phyloP scores from a whole-genome alignment of 2,888 invertebrate species.

The Asteroscopus sphinx region DNA sequence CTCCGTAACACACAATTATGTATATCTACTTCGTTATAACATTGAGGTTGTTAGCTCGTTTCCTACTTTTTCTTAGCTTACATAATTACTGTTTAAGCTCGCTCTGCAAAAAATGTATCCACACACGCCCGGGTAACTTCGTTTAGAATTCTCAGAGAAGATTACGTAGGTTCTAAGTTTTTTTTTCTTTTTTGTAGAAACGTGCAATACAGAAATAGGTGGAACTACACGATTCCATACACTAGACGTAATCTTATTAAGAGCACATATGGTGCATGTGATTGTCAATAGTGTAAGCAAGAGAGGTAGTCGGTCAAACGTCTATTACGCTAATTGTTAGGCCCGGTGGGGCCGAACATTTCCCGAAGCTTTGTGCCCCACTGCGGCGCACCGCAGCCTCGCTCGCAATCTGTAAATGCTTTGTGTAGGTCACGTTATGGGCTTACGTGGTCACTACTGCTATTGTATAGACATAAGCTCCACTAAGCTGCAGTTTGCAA shows the following conservation, averaged over 20 bases:
- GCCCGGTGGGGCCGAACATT: constrained; percentile 64
- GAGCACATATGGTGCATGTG: constrained; percentile 39
- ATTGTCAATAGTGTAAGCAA: constrained; percentile 55
- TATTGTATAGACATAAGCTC: constrained; percentile 59
- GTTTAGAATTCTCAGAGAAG: constrained; percentile 2
- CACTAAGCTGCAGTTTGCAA: constrained; percentile 55
- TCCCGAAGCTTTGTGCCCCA: constrained; percentile 70
- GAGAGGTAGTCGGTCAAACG: constrained; percentile 65
- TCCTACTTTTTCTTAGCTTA: constrained; percentile 44
- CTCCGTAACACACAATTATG: constrained; percentile 61
- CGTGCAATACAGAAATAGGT: background rate
- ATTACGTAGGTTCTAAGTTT: background rate
- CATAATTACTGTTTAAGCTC: constrained; percentile 32
- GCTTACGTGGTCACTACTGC: constrained; percentile 61
- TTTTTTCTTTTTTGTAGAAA: background rate
- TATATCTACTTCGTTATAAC: constrained; percentile 58
- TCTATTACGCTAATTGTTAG: constrained; percentile 77
- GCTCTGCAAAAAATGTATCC: constrained; percentile 15
- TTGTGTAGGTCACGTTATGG: constrained; percentile 73
- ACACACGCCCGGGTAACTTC: constrained; percentile 1
- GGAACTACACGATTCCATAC: constrained; percentile 12
- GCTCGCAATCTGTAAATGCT: constrained; percentile 77
- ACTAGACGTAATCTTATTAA: constrained; percentile 39
- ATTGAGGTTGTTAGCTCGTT: constrained; percentile 46
- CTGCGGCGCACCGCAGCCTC: constrained; percentile 70